Evolutionary conservation across 2,797 vertebrate species (phyloP).

Genomic region (Eulemur albifrons): DNA sequence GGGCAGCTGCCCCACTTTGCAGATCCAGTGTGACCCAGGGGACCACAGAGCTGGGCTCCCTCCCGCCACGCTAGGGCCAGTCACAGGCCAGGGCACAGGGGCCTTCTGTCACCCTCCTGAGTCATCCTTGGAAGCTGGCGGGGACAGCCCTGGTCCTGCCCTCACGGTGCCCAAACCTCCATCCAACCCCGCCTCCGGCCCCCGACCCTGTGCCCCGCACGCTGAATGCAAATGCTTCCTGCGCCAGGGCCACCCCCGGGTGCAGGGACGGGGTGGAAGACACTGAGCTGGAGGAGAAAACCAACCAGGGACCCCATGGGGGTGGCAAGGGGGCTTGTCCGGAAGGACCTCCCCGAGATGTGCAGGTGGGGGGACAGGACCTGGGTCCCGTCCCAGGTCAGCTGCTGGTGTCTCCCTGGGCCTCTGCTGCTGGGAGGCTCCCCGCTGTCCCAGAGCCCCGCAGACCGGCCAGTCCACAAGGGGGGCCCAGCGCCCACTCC

Average conservation of each 20-base stretch:
- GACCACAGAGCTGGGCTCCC: background rate
- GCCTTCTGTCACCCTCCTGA: background rate
- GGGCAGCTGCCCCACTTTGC: fast-evolving
- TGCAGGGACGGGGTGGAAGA: fast-evolving
- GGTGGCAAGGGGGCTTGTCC: fast-evolving
- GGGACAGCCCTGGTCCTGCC: background rate
- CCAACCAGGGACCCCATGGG: fast-evolving
- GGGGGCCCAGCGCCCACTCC: background rate
- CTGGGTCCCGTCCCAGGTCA: background rate
- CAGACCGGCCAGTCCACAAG: background rate
- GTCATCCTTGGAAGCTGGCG: too few species aligned
- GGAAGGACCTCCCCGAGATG: fast-evolving
- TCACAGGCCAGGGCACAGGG: background rate
- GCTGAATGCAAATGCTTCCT: too few species aligned
- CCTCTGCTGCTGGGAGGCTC: background rate
- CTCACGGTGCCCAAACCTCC: fast-evolving
- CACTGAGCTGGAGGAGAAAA: fast-evolving
- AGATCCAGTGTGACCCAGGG: fast-evolving
- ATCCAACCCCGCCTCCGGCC: background rate
- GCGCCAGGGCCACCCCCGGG: background rate
- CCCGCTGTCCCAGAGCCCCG: background rate
- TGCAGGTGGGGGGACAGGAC: background rate
- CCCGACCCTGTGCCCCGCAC: fast-evolving
- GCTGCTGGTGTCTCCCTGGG: background rate
- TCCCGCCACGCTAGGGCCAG: background rate